Base-by-base conservation (phyloP, 2,888 invertebrate genomes). In the Lysandra bellargus region DNA sequence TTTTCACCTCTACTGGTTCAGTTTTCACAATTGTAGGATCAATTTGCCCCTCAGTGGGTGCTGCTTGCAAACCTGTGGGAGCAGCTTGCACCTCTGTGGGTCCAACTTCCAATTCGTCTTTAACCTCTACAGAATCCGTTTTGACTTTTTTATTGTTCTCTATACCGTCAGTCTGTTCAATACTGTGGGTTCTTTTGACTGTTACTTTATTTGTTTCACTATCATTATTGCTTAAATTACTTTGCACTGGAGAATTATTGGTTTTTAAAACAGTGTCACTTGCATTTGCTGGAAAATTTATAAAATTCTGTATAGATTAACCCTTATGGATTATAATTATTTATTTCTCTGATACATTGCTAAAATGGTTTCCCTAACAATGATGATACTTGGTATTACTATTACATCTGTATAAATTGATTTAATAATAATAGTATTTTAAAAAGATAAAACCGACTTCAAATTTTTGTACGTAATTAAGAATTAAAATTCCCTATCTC, bases 91-190 rank as follows among this genome's bases (percentile, higher is more conserved):
- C 79, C 37, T 49, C 79, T 76, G 79, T 80, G 3, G 80, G 80
- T 49, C 78, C 80, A 12, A 37, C 57, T 9, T 69, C 33, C 17
- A 69, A 4, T 3, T 69, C 76, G 57, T 49, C 30, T 79, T 80
- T 78, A 0, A 74, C 77, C 1, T 79, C 79, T 23, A 60, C 83
- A 37, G 84, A 80, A 72, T 87, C 86, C 57, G 80, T 85, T 83
- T 90, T 91, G 1, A 88, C 82, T 81, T 85, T 91, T 81, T 92
- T 92, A 4, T 83, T 79, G 79, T 83, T 84, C 78, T 78, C 69
- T 23, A 12, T 30, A 64, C 64, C 12, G 64, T 69, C 82, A 72
- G 53, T 17, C 14, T 80, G 82, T 23, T 83, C 83, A 60, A 80
- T 81, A 79, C 86, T 85, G 60, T 85, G 86, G 78, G 82, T 60